Evolutionary conservation across 2,888 invertebrate species (phyloP).

Genomic region (Nomada hirtipes): DNA sequence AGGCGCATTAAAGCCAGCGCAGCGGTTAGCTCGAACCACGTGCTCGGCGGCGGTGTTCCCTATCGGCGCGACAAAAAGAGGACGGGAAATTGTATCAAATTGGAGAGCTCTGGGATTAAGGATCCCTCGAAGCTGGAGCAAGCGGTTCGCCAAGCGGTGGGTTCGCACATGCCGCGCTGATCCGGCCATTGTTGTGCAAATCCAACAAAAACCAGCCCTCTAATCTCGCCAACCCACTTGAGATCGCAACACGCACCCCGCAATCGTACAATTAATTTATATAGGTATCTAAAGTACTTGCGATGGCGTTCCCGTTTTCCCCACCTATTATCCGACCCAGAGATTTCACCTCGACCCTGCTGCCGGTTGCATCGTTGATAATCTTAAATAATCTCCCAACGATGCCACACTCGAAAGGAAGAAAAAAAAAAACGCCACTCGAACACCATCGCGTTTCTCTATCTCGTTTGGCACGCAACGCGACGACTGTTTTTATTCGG

Average conservation of each 20-base stretch:
- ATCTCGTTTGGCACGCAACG: neutral
- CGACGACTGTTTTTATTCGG: neutral
- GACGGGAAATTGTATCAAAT: slow-evolving; percentile 81
- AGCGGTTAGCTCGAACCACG: slow-evolving; percentile 62
- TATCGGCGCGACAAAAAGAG: slow-evolving; percentile 68
- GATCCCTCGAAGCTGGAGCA: slow-evolving; percentile 74
- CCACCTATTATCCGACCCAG: slow-evolving; percentile 21
- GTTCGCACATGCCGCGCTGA: slow-evolving; percentile 82
- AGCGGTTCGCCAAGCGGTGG: slow-evolving; percentile 71
- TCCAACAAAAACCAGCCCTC: slow-evolving; percentile 83
- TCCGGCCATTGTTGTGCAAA: slow-evolving; percentile 84
- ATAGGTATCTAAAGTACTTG: slow-evolving; percentile 79
- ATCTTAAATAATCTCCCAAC: slow-evolving; percentile 65
- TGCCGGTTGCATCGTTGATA: slow-evolving; percentile 61
- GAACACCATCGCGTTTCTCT: slow-evolving; percentile 1
- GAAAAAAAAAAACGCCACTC: slow-evolving; percentile 27
- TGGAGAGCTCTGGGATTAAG: slow-evolving; percentile 81
- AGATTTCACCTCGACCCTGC: slow-evolving; percentile 32
- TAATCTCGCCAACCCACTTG: slow-evolving; percentile 82
- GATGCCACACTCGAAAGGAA: slow-evolving; percentile 31
- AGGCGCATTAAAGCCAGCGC: slow-evolving; percentile 52
- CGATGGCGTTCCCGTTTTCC: slow-evolving; percentile 17
- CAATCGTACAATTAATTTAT: slow-evolving; percentile 82
- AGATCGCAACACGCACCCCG: slow-evolving; percentile 77
- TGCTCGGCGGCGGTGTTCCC: slow-evolving; percentile 62